Evolutionary conservation across 2,888 invertebrate species (phyloP).

Genomic region (Tanypteryx hageni): DNA sequence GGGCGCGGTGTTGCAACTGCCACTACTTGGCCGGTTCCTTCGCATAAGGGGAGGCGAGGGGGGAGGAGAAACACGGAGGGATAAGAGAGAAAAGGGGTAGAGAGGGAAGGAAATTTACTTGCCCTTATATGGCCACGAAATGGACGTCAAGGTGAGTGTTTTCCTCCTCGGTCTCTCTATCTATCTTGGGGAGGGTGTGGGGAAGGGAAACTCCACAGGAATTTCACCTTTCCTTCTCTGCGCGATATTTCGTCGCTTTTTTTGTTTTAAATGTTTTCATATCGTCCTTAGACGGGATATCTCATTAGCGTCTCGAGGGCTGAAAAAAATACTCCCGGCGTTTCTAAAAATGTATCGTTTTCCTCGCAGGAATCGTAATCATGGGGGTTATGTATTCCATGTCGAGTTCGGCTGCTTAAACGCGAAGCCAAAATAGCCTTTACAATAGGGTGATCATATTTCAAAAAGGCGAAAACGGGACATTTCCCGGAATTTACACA

Average conservation of each 20-base stretch:
- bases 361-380: too few relatives aligned
- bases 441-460: too few relatives aligned
- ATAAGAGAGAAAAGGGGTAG: background rate
- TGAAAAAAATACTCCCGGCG: too few relatives aligned
- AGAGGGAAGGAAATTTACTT: background rate
- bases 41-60: background rate
- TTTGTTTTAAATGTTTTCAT: background rate
- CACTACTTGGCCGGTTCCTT: background rate
- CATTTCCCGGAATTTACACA: too few relatives aligned
- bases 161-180: background rate
- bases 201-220: background rate
- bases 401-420: too few relatives aligned
- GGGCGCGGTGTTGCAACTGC: constrained; percentile 26
- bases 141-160: constrained; percentile 24
- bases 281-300: background rate
- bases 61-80: background rate
- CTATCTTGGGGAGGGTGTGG: background rate
- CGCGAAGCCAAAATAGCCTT: too few relatives aligned
- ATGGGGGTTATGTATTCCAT: too few relatives aligned
- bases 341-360: too few relatives aligned
- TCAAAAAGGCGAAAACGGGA: too few relatives aligned
- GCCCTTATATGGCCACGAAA: constrained; percentile 17
- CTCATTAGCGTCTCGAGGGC: background rate
- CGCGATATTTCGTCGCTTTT: background rate
- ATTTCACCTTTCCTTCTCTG: constrained; percentile 2